Conservation (phyloP, 2,888 invertebrate genomes). For the Galerucella calmariensis region DNA sequence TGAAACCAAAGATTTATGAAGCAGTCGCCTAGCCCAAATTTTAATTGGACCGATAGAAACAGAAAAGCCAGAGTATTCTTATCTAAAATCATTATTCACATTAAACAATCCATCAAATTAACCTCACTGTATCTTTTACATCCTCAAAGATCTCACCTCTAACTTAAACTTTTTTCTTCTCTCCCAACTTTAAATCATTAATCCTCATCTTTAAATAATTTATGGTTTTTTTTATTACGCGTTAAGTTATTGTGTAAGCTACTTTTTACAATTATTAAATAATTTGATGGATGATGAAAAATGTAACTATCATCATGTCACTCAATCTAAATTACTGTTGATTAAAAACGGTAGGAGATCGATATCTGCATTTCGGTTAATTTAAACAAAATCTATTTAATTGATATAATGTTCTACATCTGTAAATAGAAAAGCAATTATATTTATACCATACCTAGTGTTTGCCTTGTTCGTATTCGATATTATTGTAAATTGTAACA, state of each 20-base stretch:
- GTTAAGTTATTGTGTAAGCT: neutral
- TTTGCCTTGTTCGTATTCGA: conserved; percentile 6
- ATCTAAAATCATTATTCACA: too few species aligned
- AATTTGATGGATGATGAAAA: conserved; percentile 8
- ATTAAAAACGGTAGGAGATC: conserved; percentile 9
- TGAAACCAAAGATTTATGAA: too few species aligned
- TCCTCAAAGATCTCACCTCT: neutral
- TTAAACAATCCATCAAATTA: too few species aligned
- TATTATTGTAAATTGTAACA: conserved; percentile 2
- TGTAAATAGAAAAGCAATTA: conserved; percentile 34
- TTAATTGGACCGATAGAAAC: too few species aligned
- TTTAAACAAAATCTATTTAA: conserved; percentile 26
- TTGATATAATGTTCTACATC: conserved; percentile 27
- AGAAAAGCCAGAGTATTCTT: too few species aligned
- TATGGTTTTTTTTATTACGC: neutral
- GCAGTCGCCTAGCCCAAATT: too few species aligned
- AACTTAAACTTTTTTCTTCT: neutral
- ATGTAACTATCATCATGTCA: conserved; percentile 5
- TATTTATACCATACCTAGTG: conserved; percentile 20
- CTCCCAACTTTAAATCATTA: neutral
- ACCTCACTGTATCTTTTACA: neutral
- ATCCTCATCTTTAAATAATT: neutral
- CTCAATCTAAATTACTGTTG: neutral
- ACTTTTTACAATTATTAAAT: neutral
- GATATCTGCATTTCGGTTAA: conserved; percentile 13